Percentiles rank a stretch among this genome's conserved stretches.
Evolutionary conservation across 2,888 invertebrate genomes (phyloP).

Genomic region (Brenthis ino): DNA sequence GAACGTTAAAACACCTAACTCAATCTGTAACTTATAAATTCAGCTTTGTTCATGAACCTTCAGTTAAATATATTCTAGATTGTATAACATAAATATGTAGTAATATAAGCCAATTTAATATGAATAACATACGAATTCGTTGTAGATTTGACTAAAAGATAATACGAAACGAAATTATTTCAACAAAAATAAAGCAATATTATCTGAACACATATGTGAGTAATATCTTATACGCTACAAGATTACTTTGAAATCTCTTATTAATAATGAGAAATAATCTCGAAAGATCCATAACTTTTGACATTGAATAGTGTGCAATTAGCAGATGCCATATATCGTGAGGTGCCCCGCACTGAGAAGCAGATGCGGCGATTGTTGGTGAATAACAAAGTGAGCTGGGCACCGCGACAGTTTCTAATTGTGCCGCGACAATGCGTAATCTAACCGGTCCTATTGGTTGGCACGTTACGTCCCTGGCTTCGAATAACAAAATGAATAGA

Average conservation of each 20-base stretch:
- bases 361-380: slow-evolving; percentile 78
- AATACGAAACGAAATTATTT: background rate
- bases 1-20: too few species aligned
- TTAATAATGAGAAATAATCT: slow-evolving; percentile 22
- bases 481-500: slow-evolving; percentile 47
- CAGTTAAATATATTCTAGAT: too few species aligned
- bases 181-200: background rate
- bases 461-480: slow-evolving; percentile 62
- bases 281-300: slow-evolving; percentile 33
- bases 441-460: slow-evolving; percentile 75
- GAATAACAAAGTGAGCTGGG: slow-evolving; percentile 74
- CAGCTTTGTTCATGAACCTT: too few species aligned
- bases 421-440: slow-evolving; percentile 79
- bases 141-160: too few species aligned
- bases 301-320: slow-evolving; percentile 62
- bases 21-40: too few species aligned
- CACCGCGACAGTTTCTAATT: slow-evolving; percentile 78
- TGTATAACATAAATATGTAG: too few species aligned
- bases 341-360: slow-evolving; percentile 50
- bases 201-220: background rate
- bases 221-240: background rate
- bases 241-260: background rate
- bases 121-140: too few species aligned
- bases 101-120: too few species aligned
- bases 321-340: slow-evolving; percentile 62